phyloP scores from a whole-genome alignment of 2,797 vertebrate genomes.

The Podarcis lilfordi region DNA sequence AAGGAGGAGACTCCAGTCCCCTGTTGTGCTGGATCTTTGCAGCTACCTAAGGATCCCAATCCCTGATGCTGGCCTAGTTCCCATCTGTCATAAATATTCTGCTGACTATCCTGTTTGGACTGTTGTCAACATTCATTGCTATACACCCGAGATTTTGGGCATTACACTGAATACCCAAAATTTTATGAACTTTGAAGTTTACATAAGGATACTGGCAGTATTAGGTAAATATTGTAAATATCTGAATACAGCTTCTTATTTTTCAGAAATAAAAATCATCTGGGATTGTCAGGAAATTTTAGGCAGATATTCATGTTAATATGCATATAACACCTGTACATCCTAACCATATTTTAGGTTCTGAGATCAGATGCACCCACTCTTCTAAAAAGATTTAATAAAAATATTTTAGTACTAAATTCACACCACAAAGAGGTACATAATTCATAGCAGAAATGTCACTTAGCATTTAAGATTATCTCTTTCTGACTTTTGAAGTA shows the following conservation, averaged over 20 bases:
- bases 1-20: background rate
- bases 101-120: background rate
- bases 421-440: conserved; percentile 20
- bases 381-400: conserved; percentile 18
- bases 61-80: background rate
- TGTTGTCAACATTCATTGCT: background rate
- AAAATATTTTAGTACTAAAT: background rate
- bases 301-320: background rate
- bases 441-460: conserved; percentile 39
- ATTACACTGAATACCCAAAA: background rate
- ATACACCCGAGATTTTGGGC: background rate
- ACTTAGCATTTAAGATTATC: conserved; percentile 21
- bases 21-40: background rate
- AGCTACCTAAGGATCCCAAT: background rate
- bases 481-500: conserved; percentile 34
- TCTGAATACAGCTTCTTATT: background rate
- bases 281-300: background rate
- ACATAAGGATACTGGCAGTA: background rate
- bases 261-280: background rate
- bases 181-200: too few species aligned
- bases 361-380: conserved; percentile 1
- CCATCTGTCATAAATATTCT: background rate
- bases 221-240: background rate
- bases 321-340: background rate
- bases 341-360: background rate